Evolutionary conservation across 2,888 invertebrate species (phyloP).

Genomic region (Chrysodeixis includens): DNA sequence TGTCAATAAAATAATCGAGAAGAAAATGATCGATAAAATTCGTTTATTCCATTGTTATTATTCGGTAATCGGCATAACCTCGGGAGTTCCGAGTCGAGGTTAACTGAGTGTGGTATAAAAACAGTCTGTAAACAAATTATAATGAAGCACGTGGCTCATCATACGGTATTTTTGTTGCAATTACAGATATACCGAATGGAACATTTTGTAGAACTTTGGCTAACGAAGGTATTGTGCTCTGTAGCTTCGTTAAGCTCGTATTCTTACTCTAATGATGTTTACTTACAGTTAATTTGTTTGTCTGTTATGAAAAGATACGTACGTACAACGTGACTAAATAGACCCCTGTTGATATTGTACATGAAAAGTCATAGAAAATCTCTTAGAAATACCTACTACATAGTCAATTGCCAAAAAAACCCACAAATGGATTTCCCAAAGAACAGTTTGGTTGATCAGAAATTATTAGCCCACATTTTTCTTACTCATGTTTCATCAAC

Average conservation of each 20-base stretch:
- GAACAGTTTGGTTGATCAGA: no score
- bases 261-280: conserved; percentile 1
- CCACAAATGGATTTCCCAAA: no score
- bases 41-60: neutral
- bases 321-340: no score
- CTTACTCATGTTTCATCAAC: no score
- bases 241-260: neutral
- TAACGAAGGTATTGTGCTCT: neutral
- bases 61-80: conserved; percentile 4
- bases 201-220: neutral
- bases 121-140: conserved; percentile 3
- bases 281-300: neutral
- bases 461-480: no score
- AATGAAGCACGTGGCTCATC: conserved; percentile 2
- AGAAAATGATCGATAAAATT: neutral
- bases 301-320: no score
- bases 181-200: neutral
- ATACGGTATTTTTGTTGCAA: neutral
- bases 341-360: no score
- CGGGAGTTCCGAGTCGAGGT: neutral
- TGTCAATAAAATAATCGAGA: neutral
- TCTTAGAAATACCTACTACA: no score
- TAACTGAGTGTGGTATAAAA: neutral
- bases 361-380: no score
- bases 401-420: no score